These are phyloP conservation scores for Corella eumyota DNA, from an alignment of 23 tunicate genomes.

Conservation along the genomic window DNA sequence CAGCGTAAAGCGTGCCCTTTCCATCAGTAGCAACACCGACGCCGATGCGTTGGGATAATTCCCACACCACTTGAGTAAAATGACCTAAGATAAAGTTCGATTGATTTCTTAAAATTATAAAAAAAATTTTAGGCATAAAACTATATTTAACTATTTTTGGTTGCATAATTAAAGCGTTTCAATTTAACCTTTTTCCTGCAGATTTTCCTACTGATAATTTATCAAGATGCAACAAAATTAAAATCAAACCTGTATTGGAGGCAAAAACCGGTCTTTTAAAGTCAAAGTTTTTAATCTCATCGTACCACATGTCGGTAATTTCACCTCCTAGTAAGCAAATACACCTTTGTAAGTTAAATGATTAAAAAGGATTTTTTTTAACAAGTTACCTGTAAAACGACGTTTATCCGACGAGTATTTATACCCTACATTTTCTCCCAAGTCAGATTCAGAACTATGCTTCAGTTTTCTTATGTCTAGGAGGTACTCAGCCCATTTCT, in stretches of 20 bases:
- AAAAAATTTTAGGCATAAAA: too few species aligned
- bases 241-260: conserved; percentile 43
- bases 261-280: conserved; percentile 28
- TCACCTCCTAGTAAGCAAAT: conserved; percentile 17
- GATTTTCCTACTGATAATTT: too few species aligned
- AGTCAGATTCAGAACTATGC: conserved; percentile 26
- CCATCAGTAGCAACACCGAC: conserved; percentile 71
- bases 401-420: conserved; percentile 29
- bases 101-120: too few species aligned
- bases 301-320: conserved; percentile 60
- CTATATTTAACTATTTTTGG: too few species aligned
- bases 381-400: conserved; percentile 27
- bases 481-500: conserved; percentile 67
- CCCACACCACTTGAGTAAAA: conserved; percentile 88
- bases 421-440: conserved; percentile 75
- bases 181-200: too few species aligned
- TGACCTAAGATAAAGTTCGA: too few species aligned
- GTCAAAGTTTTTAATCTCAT: conserved; percentile 46
- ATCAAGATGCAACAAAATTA: too few species aligned
- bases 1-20: conserved; percentile 30
- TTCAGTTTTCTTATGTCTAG: conserved; percentile 17
- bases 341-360: too few species aligned
- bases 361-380: too few species aligned
- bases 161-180: too few species aligned
- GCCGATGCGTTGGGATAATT: conserved; percentile 30